Evolutionary conservation across 2,113 vertebrate species (phyloP).

Genomic region (Sorex araneus): DNA sequence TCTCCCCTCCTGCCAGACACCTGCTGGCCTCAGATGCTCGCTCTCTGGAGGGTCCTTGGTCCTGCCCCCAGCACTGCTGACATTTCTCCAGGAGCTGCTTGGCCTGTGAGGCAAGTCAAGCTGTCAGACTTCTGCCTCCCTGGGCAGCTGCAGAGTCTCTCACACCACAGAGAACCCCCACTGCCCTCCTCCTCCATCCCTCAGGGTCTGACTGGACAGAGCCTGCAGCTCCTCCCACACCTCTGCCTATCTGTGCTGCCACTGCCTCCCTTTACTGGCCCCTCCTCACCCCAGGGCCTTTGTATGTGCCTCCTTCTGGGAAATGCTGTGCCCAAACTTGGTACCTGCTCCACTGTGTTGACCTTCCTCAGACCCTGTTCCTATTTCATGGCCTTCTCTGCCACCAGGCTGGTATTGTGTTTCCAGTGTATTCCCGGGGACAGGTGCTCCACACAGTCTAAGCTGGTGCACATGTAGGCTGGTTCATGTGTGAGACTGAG

Average conservation of each 20-base stretch:
- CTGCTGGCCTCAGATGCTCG: neutral
- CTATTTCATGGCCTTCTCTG: too few species aligned
- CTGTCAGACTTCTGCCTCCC: neutral
- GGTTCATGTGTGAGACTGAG: too few species aligned
- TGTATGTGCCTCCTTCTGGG: neutral
- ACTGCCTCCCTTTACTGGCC: neutral
- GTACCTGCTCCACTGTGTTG: neutral
- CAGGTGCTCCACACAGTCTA: too few species aligned
- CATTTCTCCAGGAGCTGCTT: neutral
- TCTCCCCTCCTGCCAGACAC: neutral
- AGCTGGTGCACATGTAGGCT: too few species aligned
- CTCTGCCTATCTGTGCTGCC: neutral
- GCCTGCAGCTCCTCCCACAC: neutral
- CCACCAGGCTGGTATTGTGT: too few species aligned
- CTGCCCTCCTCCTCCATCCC: neutral
- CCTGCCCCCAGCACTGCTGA: rapidly evolving
- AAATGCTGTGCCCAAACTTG: neutral
- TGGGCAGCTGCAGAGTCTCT: neutral
- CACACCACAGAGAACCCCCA: neutral
- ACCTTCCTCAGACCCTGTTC: neutral
- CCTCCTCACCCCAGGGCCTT: neutral
- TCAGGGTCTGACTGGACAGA: neutral
- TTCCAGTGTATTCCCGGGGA: too few species aligned
- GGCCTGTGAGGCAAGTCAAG: neutral
- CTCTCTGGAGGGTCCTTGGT: neutral